Conservation (phyloP, 2,888 invertebrate genomes). For the Netelia melanura region DNA sequence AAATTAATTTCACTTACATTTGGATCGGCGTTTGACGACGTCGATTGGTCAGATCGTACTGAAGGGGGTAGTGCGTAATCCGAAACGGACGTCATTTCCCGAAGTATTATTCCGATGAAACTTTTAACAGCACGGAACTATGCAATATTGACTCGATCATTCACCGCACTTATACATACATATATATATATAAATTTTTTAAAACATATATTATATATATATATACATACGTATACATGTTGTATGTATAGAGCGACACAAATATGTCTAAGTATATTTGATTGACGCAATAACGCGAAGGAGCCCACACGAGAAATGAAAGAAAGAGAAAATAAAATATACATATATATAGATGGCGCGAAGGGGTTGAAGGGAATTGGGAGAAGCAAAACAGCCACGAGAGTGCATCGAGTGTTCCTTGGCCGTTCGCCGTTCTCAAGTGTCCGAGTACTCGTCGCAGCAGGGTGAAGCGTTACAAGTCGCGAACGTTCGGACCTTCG, state of each 20-base stretch:
- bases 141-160: not conserved
- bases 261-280: not conserved
- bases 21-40: conserved; percentile 78
- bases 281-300: conserved; percentile 30
- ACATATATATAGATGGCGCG: conserved; percentile 1
- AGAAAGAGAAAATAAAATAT: conserved; percentile 47
- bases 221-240: not conserved
- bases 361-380: conserved; percentile 13
- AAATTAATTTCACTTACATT: conserved; percentile 74
- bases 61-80: conserved; percentile 75
- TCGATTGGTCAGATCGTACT: conserved; percentile 74
- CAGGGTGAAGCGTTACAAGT: conserved; percentile 26
- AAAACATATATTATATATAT: not conserved
- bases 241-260: not conserved
- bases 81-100: conserved; percentile 76
- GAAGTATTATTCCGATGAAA: conserved; percentile 73
- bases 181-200: not conserved
- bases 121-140: conserved; percentile 1
- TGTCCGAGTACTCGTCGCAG: conserved; percentile 42
- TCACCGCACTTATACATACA: not conserved
- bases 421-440: conserved; percentile 5
- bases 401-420: conserved; percentile 21
- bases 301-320: conserved; percentile 33
- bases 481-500: conserved; percentile 32
- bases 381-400: not conserved